These are phyloP conservation scores for Elaphurus davidianus DNA, from an alignment of 2,113 vertebrate species.

Conservation along the genomic window DNA sequence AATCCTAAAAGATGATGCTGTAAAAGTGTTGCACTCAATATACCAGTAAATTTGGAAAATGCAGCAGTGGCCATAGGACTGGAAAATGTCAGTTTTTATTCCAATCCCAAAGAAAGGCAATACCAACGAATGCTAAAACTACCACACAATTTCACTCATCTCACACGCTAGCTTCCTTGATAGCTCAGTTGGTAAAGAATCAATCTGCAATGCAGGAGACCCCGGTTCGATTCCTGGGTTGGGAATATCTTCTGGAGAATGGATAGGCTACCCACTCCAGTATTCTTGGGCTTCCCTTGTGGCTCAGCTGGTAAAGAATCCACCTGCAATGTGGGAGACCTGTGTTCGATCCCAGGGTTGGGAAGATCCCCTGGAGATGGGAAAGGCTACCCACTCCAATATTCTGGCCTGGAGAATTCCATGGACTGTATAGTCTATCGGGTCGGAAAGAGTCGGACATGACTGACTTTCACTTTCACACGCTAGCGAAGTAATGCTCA, in stretches of 20 bases:
- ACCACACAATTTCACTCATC: fast-evolving
- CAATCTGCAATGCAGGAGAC: not conserved
- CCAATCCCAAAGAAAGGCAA: not conserved
- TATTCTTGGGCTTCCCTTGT: not conserved
- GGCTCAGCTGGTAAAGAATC: not conserved
- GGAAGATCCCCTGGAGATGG: not conserved
- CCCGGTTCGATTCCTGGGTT: not conserved
- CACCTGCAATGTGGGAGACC: not conserved
- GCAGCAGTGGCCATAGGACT: not conserved
- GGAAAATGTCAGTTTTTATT: not conserved
- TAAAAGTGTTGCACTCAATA: not conserved
- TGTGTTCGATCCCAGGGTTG: not conserved
- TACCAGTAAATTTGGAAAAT: not conserved
- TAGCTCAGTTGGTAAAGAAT: not conserved
- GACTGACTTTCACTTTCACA: not conserved
- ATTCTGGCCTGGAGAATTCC: not conserved
- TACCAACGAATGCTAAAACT: not conserved
- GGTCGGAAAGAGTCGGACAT: not conserved
- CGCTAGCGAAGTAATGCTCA: not conserved
- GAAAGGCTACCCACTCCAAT: not conserved
- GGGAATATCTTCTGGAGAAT: not conserved
- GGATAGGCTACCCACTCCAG: not conserved
- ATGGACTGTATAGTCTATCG: not conserved
- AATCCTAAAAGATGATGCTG: not conserved
- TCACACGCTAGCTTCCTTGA: not conserved